Conservation (phyloP, 2,888 invertebrate genomes). For the Beris chalybata region DNA sequence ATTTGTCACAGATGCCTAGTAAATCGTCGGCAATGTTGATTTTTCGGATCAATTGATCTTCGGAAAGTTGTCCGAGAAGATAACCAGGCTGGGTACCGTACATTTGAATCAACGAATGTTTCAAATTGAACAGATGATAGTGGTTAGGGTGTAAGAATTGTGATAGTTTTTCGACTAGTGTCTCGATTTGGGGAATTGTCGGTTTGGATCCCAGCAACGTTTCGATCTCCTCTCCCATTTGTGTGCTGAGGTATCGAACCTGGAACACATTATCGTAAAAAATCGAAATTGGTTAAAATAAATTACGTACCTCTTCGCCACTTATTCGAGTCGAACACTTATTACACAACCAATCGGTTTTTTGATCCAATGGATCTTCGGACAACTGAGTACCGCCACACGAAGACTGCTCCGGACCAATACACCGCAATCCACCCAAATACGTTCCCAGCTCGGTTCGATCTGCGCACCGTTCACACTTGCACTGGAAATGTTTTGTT, state of each 20-base stretch:
- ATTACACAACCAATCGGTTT: slow-evolving; percentile 76
- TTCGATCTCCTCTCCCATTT: slow-evolving; percentile 78
- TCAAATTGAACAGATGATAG: slow-evolving; percentile 78
- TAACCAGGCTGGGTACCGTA: slow-evolving; percentile 72
- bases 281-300: not conserved
- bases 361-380: slow-evolving; percentile 65
- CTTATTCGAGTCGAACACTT: slow-evolving; percentile 68
- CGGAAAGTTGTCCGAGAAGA: slow-evolving; percentile 59
- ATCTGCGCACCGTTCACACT: slow-evolving; percentile 73
- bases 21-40: slow-evolving; percentile 69
- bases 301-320: slow-evolving; percentile 61
- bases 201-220: slow-evolving; percentile 61
- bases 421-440: slow-evolving; percentile 57
- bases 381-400: slow-evolving; percentile 74
- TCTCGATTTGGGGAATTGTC: slow-evolving; percentile 62
- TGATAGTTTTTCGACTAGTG: slow-evolving; percentile 68
- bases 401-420: slow-evolving; percentile 56
- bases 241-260: slow-evolving; percentile 63
- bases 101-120: slow-evolving; percentile 79
- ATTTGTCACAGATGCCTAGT: slow-evolving; percentile 62
- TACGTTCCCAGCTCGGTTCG: slow-evolving; percentile 80
- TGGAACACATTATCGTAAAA: slow-evolving; percentile 36
- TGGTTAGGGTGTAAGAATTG: slow-evolving; percentile 81
- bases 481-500: slow-evolving; percentile 78
- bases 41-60: slow-evolving; percentile 66